A percentile compares a stretch with the other conserved stretches of the same genome.
These are phyloP conservation scores for Threskiornis aethiopicus DNA, from an alignment of 2,797 vertebrate genomes.

Conservation along the genomic window DNA sequence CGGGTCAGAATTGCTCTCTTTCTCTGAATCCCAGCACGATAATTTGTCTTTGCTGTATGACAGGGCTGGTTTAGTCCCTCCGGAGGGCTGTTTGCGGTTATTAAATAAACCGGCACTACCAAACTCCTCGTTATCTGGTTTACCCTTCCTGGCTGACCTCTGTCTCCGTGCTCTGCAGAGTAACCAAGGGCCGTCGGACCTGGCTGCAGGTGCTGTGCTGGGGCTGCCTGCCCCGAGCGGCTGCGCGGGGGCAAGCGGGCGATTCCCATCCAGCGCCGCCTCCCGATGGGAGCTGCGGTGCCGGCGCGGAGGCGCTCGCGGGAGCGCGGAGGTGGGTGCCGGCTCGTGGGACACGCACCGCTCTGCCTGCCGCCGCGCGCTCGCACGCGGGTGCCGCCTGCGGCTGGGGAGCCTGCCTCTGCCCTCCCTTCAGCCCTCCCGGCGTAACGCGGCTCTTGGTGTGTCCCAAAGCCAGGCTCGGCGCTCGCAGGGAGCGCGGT, in stretches of 20 bases:
- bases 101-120: background rate
- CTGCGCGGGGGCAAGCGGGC: rapidly evolving
- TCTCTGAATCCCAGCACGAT: rapidly evolving
- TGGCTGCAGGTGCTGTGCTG: background rate
- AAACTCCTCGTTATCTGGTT: background rate
- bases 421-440: background rate
- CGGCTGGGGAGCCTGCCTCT: rapidly evolving
- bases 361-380: background rate
- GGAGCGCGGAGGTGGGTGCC: background rate
- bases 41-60: too few species aligned
- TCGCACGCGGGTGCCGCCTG: rapidly evolving
- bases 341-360: rapidly evolving
- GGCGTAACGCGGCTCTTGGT: rapidly evolving
- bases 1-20: rapidly evolving
- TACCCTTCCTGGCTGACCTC: background rate
- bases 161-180: background rate
- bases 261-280: background rate
- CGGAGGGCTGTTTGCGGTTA: background rate
- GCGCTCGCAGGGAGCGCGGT: background rate
- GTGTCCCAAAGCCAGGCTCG: background rate
- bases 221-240: background rate
- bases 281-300: background rate
- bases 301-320: rapidly evolving
- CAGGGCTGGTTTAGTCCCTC: background rate
- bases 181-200: background rate